Percentiles rank a stretch among this genome's conserved stretches.
These are phyloP conservation scores for Drosophila kokeensis DNA, from an alignment of 2,888 invertebrate genomes.

Conservation along the genomic window DNA sequence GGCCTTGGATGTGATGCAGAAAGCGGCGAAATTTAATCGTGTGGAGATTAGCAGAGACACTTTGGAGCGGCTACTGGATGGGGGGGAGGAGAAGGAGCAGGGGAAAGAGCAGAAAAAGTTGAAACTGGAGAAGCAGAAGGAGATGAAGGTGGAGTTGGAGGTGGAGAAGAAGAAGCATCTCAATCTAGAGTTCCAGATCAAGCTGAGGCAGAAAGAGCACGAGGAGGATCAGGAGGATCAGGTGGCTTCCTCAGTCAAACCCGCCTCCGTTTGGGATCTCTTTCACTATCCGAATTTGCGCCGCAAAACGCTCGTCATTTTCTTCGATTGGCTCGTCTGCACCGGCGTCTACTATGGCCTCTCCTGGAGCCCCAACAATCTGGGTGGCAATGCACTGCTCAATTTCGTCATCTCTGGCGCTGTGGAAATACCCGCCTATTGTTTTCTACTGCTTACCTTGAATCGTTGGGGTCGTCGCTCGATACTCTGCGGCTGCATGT, in stretches of 20 bases:
- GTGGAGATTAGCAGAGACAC: conserved; percentile 86
- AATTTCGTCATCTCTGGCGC: conserved; percentile 91
- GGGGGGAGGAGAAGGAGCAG: conserved; percentile 64
- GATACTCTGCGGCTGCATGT: conserved; percentile 89
- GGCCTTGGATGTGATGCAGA: conserved; percentile 88
- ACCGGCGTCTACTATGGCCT: conserved; percentile 92
- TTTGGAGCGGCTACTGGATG: conserved; percentile 86
- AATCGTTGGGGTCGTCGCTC: conserved; percentile 90
- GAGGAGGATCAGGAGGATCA: background rate
- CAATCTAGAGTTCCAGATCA: background rate
- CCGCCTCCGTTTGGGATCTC: conserved; percentile 87
- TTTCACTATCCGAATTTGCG: conserved; percentile 88
- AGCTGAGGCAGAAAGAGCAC: background rate
- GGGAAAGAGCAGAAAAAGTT: background rate
- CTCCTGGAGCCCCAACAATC: conserved; percentile 90
- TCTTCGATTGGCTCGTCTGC: conserved; percentile 92
- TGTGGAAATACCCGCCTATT: conserved; percentile 91
- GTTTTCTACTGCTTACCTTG: conserved; percentile 88
- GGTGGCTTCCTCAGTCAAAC: background rate
- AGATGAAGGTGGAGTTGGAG: conserved; percentile 11
- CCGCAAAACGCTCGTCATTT: conserved; percentile 88
- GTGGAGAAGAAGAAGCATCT: background rate
- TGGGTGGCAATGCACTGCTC: conserved; percentile 90
- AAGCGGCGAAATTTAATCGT: conserved; percentile 89
- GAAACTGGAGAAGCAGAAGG: conserved; percentile 5